Evolutionary conservation across 2,888 invertebrate species (phyloP), one percentile per base, ranked within the genome.

Genomic region (Plemyria rubiginata): DNA sequence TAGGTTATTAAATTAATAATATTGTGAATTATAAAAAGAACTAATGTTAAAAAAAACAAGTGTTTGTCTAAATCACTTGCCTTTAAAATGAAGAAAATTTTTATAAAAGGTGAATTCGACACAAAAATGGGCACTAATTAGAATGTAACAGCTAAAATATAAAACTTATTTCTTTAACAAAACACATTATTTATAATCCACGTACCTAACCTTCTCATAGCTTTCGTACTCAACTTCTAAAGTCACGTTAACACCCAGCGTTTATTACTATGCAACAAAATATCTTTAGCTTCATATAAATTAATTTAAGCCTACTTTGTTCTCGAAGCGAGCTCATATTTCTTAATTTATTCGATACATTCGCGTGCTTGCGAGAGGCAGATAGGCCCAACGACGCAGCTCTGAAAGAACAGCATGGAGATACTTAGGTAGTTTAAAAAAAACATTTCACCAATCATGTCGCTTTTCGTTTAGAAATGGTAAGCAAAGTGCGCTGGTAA

Each of bases 291-390:
- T 59, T 63, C 60, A 60, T 54, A 63, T 68, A 68, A 65, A 63
- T 65, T 65, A 68, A 63, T 63, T 65, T 61, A 59, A 61, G 53
- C 56, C 54, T 65, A 59, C 58, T 63, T 65, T 61, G 53, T 65
- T 61, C 65, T 56, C 51, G 48, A 56, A 65, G 63, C 41, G 54
- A 46, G 62, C 60, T 66, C 63, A 67, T 67, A 66, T 64, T 69
- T 71, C 70, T 73, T 71, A 68, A 73, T 72, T 70, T 70, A 73
- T 71, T 71, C 71, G 66, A 68, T 65, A 71, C 60, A 68, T 70
- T 65, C 65, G 65, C 62, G 48, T 57, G 60, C 65, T 68, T 71
- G 71, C 62, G 62, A 60, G 65, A 46, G 58, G 66, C 52, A 68
- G 72, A 71, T 72, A 71, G 68, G 64, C 64, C 55, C 41, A 53